Conservation (phyloP, 2,888 invertebrate species). For the Nebria brevicollis region DNA sequence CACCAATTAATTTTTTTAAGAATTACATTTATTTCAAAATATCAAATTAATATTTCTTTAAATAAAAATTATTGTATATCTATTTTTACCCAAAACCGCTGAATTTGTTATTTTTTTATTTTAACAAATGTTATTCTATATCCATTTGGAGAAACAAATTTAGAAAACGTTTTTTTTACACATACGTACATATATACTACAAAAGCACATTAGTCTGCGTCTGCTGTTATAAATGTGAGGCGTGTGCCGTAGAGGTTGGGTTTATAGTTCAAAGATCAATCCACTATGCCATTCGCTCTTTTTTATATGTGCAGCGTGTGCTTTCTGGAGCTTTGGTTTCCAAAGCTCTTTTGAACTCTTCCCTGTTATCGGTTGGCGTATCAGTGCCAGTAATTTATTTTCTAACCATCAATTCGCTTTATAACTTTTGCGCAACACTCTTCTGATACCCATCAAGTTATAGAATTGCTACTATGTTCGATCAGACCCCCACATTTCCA, state of each 20-base stretch:
- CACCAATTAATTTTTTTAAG: no score
- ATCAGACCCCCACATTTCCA: no score
- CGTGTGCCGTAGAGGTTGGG: constrained; percentile 23
- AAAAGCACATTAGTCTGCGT: constrained; percentile 4
- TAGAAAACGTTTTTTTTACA: background rate
- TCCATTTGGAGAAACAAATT: constrained; percentile 11
- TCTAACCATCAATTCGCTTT: constrained; percentile 38
- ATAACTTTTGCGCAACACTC: constrained; percentile 18
- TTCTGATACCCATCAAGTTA: background rate
- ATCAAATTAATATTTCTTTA: no score
- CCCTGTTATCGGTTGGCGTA: constrained; percentile 29
- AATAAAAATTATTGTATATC: no score
- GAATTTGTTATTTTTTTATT: no score
- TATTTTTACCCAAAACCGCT: no score
- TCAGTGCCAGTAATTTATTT: constrained; percentile 39
- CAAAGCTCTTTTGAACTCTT: constrained; percentile 26
- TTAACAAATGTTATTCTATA: no score
- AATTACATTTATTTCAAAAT: no score
- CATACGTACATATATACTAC: background rate
- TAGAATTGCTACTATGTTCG: no score
- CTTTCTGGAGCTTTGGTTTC: constrained; percentile 17
- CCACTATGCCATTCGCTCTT: constrained; percentile 15
- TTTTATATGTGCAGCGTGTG: constrained; percentile 31
- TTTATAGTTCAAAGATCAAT: constrained; percentile 44
- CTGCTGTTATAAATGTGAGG: constrained; percentile 9